Percentiles rank a stretch among this genome's conserved stretches.
Evolutionary conservation across 1,140 invertebrate genomes (phyloP).

Genomic region (Oncopeltus fasciatus): DNA sequence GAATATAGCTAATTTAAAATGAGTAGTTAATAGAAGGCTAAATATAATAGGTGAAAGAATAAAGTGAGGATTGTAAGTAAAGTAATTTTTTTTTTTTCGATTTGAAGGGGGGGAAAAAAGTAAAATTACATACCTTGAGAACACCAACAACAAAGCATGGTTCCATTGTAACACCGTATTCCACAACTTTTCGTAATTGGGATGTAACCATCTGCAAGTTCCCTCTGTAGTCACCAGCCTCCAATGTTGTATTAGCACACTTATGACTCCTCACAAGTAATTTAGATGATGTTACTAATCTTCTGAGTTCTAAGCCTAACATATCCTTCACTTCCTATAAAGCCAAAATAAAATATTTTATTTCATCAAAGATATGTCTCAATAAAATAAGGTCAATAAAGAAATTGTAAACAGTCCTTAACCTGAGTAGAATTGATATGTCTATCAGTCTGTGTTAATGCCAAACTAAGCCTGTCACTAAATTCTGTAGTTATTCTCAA

Average conservation of each 20-base stretch:
- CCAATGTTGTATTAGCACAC: conserved; percentile 10
- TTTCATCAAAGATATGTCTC: too few relatives aligned
- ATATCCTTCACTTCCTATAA: conserved; percentile 51
- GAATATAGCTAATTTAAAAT: too few relatives aligned
- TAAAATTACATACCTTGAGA: too few relatives aligned
- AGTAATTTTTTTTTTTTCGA: not conserved
- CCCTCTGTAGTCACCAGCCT: conserved; percentile 15
- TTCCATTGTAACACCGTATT: conserved; percentile 18
- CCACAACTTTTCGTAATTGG: conserved; percentile 14
- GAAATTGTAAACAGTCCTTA: too few relatives aligned
- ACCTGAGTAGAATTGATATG: conserved; percentile 16
- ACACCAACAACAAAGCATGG: conserved; percentile 13
- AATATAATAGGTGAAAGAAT: not conserved
- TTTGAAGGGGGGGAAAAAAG: too few relatives aligned
- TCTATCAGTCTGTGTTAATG: conserved; percentile 14
- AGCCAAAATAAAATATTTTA: not conserved
- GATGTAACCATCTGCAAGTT: conserved; percentile 11
- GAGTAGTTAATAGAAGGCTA: not conserved
- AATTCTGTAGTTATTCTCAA: conserved; percentile 16
- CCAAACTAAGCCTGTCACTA: conserved; percentile 13
- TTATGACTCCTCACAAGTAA: conserved; percentile 49
- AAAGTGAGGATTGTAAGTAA: not conserved
- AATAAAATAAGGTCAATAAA: too few relatives aligned
- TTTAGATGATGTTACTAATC: conserved; percentile 69
- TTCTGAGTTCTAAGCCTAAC: conserved; percentile 60